Evolutionary conservation across 1,140 invertebrate genomes (phyloP).

Genomic region (Diabrotica undecimpunctata): DNA sequence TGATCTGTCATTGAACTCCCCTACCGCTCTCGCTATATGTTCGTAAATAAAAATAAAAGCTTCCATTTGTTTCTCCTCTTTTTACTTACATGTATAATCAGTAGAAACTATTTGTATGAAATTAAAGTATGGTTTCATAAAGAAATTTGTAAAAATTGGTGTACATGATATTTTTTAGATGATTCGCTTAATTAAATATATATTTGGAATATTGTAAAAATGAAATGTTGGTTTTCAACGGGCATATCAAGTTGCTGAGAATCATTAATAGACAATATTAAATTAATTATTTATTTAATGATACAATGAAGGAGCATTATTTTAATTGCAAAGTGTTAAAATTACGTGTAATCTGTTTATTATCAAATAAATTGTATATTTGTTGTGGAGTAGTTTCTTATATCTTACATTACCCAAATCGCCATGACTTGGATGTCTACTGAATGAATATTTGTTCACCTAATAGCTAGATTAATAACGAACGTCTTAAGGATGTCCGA

Average conservation of each 20-base stretch:
- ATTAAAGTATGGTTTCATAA: neutral
- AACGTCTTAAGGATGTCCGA: no score
- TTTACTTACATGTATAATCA: neutral
- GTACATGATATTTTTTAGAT: neutral
- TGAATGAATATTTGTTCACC: no score
- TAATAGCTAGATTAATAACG: no score
- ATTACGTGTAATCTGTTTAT: slow-evolving; percentile 10
- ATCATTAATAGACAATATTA: slow-evolving; percentile 8
- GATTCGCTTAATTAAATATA: neutral
- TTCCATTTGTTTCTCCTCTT: no score
- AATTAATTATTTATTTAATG: slow-evolving; percentile 4
- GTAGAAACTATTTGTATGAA: neutral
- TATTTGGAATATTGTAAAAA: neutral
- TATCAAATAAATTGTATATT: slow-evolving; percentile 11
- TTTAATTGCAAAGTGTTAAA: neutral
- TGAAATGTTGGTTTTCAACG: neutral
- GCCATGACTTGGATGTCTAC: no score
- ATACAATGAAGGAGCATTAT: neutral
- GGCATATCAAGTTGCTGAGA: neutral
- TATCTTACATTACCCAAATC: neutral
- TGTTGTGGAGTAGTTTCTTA: slow-evolving; percentile 7
- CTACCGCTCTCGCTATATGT: no score
- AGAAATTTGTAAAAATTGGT: neutral
- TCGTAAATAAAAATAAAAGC: no score
- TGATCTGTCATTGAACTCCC: no score